Evolutionary conservation across 2,113 vertebrate genomes (phyloP).

Genomic region (Colinus virginianus): DNA sequence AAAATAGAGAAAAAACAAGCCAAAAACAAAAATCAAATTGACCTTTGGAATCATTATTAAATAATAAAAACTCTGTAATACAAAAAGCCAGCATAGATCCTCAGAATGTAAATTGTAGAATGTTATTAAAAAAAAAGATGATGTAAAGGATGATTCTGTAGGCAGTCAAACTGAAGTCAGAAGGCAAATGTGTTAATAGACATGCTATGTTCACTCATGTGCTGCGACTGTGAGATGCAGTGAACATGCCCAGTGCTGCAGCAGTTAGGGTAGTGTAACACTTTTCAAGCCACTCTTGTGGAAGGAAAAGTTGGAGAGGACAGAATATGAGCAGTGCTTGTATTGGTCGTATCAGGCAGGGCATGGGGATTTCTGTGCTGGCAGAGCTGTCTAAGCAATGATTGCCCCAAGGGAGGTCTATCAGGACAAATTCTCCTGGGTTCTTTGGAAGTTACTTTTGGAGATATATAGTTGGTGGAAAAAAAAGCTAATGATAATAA

Average conservation of each 20-base stretch:
- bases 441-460: constrained; percentile 28
- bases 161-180: not conserved
- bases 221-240: constrained; percentile 5
- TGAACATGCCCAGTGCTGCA: not conserved
- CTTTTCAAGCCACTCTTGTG: constrained; percentile 13
- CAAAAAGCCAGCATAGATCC: not conserved
- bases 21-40: not conserved
- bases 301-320: not conserved
- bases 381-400: constrained; percentile 16
- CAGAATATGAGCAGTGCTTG: constrained; percentile 21
- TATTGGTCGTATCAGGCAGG: constrained; percentile 16
- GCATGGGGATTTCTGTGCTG: not conserved
- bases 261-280: not conserved
- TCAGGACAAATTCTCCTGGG: not conserved
- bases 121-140: not conserved
- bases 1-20: not conserved
- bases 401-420: not conserved
- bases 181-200: not conserved
- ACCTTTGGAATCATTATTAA: not conserved
- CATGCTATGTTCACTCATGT: not conserved
- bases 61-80: not conserved
- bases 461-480: not conserved
- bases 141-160: not conserved
- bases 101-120: not conserved
- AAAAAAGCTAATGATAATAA: not conserved